A percentile compares a stretch with the other conserved stretches of the same genome.
Conservation (phyloP, 2,888 invertebrate genomes). For the Meghimatium bilineatum region DNA sequence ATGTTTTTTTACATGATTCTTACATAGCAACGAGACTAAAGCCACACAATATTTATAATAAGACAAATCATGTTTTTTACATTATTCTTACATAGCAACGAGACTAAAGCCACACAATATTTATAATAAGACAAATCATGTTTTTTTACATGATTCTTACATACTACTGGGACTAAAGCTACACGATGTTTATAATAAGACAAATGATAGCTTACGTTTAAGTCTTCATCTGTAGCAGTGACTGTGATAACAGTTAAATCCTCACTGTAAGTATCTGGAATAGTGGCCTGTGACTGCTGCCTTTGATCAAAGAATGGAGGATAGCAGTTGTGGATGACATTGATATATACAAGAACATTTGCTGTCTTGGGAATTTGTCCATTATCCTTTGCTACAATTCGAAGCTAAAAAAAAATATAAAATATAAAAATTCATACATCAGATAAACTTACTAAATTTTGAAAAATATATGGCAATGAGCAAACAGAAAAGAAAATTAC, state of each 20-base stretch:
- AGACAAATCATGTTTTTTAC: not conserved
- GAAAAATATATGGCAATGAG: no score
- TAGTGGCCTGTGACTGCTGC: constrained; percentile 28
- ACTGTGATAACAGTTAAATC: constrained; percentile 55
- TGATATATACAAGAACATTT: constrained; percentile 63
- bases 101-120: no score
- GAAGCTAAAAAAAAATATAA: constrained; percentile 56
- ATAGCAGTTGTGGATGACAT: constrained; percentile 64
- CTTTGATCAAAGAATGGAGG: constrained; percentile 53
- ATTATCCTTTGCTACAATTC: constrained; percentile 67
- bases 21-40: no score
- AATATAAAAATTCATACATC: not conserved
- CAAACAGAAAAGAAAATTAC: no score
- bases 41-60: not conserved
- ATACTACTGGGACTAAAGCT: no score
- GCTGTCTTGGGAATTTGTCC: constrained; percentile 61
- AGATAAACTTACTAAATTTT: not conserved
- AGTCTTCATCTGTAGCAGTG: constrained; percentile 58
- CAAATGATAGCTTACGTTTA: not conserved
- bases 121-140: not conserved
- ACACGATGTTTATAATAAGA: not conserved
- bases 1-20: no score
- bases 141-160: no score
- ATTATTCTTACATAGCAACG: no score
- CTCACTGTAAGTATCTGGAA: constrained; percentile 52